Evolutionary conservation across 2,113 vertebrate species (phyloP), one percentile per base, ranked within the genome.

Genomic region (Aleadryas rufinucha): DNA sequence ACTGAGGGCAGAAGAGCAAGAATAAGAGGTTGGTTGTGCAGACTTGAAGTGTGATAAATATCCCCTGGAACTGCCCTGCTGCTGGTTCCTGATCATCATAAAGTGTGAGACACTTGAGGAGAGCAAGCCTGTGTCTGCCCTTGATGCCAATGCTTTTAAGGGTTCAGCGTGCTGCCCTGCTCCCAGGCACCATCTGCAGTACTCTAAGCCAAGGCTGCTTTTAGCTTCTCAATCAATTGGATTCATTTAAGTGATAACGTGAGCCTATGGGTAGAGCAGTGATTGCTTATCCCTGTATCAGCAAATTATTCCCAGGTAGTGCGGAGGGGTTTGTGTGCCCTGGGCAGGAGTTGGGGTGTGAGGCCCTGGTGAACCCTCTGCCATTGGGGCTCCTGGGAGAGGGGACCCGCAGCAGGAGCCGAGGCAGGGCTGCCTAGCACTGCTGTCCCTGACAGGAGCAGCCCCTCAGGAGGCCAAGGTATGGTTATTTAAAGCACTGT

Each of bases 1-100:
- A 93, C 95, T 23, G 86, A 88, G 90, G 95, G 83, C 96, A 92
- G 7, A 14, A 47, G 66, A 83, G 79, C 78, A 66, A 39, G 83
- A 96, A 92, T 92, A 86, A 94, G 90, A 89, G 90, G 20, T 20
- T 84, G 69, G 74, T 96, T 95, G 92, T 96, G 80, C 79, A 69
- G 88, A 9, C 63, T 90, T 16, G n/a, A 42, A 88, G 39, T 6
- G 13, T 7, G 45, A 87, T 80, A 92, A 92, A 83, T 1, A 28
- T 53, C 63, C 75, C 54, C 76, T 92, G 59, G 50, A 84, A 54
- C 41, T 45, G 78, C 76, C 76, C 71, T 75, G 86, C 83, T 71
- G 61, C 85, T 45, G 53, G 20, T n/a, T 92, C 68, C 68, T 0
- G 3, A 28, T 9, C 79, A 1, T 9, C 33, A 18, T 3, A 26